Evolutionary conservation across 2,888 invertebrate genomes (phyloP), one percentile per base, ranked within the genome.

Genomic region (Ectobius pallidus): DNA sequence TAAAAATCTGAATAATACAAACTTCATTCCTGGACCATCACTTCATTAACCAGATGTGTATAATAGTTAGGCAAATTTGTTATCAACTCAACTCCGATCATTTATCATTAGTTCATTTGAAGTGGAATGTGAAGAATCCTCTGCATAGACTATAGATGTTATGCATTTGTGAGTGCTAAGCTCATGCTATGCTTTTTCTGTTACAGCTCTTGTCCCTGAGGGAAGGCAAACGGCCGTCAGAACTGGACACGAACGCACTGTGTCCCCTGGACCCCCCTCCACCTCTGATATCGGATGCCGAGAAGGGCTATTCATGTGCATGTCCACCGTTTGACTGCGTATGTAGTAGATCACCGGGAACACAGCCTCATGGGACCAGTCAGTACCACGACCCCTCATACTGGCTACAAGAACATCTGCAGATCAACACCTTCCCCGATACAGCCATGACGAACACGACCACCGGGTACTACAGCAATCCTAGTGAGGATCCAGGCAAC

Each of bases 311-410:
- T 71, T 85, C 89, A 0, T 92, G 92, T 81, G 89, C 91, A 16
- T 91, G 92, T 78, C 90, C 91, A 0, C 92, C 91, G 0, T 92
- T 92, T 82, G 91, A 92, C 79, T 92, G 92, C 80, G 86, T 90
- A 39, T 92, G 92, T 79, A 86, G 86, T 52, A 82, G 84, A 9
- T 69, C 69, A 7, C 39, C 69, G 1, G 18, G 52, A 3, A 16
- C 58, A 3, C 52, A 52, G 11, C 25, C 25, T 18, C 52, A 52
- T 52, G 25, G 55, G 30, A 32, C 9, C 72, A 61, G 30, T 49
- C 71, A 55, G 72, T 70, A 70, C 46, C 73, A 70, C 34, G 70
- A 73, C 58, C 61, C 62, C 6, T 55, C 65, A 7, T 68, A 70
- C 46, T 69, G 75, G 73, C 65, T 67, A 20, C 72, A 70, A 46